A percentile compares a stretch with the other conserved stretches of the same genome.
Conservation (phyloP, 1,140 invertebrate species). For the Drosophila varians region DNA sequence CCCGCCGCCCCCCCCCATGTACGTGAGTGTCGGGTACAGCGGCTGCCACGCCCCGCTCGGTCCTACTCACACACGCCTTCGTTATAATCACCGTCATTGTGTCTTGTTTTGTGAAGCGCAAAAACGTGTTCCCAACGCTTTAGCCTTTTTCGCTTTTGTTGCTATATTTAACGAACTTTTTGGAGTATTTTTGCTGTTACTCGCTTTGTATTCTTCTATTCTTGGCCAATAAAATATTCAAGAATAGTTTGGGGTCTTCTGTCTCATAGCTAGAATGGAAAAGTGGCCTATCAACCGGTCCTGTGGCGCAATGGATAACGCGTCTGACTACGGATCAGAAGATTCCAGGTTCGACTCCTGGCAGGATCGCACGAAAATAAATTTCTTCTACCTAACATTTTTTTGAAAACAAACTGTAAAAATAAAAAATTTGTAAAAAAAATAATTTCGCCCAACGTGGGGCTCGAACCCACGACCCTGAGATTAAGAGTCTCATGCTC, state of each 20-base stretch:
- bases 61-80: slow-evolving; percentile 25
- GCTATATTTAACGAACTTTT: slow-evolving; percentile 28
- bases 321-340: slow-evolving; percentile 90
- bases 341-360: slow-evolving; percentile 90
- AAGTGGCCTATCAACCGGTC: slow-evolving; percentile 74
- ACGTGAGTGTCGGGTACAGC: slow-evolving; percentile 17
- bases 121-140: slow-evolving; percentile 67
- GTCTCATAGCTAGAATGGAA: background rate
- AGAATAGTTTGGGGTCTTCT: background rate
- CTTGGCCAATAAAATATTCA: slow-evolving; percentile 9
- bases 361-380: slow-evolving; percentile 85
- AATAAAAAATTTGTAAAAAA: slow-evolving; percentile 41
- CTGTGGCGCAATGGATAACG: slow-evolving; percentile 90
- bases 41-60: slow-evolving; percentile 18
- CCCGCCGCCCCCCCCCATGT: slow-evolving; percentile 46
- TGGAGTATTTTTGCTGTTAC: slow-evolving; percentile 28
- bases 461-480: slow-evolving; percentile 96
- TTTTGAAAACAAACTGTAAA: background rate
- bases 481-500: slow-evolving; percentile 97
- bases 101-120: slow-evolving; percentile 64
- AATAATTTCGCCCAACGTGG: slow-evolving; percentile 90
- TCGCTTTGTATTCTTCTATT: slow-evolving; percentile 1
- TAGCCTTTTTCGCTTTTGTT: slow-evolving; percentile 22
- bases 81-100: slow-evolving; percentile 43
- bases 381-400: background rate